Conservation (phyloP, 2,113 vertebrate genomes). For the Atrichornis clamosus region DNA sequence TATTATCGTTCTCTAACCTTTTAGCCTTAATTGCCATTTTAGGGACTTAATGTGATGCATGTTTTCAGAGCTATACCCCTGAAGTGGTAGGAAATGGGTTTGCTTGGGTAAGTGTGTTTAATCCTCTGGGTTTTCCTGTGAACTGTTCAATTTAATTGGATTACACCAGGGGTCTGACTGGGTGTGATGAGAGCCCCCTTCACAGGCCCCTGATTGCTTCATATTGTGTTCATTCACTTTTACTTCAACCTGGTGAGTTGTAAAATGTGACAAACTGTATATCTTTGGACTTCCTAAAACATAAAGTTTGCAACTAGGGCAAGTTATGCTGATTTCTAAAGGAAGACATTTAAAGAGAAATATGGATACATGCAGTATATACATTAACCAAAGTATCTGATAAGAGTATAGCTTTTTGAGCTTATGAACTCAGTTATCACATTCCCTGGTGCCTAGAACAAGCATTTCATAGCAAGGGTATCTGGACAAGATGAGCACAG, state of each 20-base stretch:
- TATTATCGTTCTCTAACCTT: conserved; percentile 43
- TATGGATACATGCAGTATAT: rapidly evolving
- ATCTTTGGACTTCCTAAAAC: neutral
- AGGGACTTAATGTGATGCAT: conserved; percentile 30
- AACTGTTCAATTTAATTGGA: conserved; percentile 32
- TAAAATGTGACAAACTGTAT: neutral
- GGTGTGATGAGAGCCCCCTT: neutral
- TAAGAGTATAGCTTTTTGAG: neutral
- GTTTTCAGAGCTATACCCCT: conserved; percentile 1
- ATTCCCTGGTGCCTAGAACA: conserved; percentile 5
- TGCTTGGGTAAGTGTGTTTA: conserved; percentile 7
- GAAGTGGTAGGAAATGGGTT: conserved; percentile 8
- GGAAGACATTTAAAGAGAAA: neutral
- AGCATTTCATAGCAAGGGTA: conserved; percentile 7
- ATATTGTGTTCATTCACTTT: neutral
- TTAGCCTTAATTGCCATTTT: conserved; percentile 55
- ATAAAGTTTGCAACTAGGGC: neutral
- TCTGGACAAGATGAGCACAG: neutral
- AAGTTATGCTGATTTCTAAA: neutral
- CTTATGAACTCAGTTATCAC: conserved; percentile 1
- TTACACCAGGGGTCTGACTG: conserved; percentile 28
- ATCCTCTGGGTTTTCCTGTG: neutral
- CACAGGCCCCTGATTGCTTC: neutral
- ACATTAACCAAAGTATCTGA: neutral
- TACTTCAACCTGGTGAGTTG: neutral